These are phyloP conservation scores for Ostrea denselamellosa DNA, from an alignment of 1,140 invertebrate genomes.

Conservation along the genomic window DNA sequence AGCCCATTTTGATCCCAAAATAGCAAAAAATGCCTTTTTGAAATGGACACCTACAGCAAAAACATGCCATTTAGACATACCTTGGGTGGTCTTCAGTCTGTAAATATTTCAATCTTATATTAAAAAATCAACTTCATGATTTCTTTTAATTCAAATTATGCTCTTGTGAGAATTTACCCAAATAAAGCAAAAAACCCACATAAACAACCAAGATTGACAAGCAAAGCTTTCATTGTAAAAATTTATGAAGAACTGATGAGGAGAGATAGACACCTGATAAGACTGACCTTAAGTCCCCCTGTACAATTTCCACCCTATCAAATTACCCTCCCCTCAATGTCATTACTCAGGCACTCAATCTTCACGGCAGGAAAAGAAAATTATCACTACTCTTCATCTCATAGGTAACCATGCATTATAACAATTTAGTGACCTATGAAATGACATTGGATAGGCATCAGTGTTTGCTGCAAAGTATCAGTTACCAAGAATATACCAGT, in stretches of 20 bases:
- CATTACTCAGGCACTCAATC: not conserved
- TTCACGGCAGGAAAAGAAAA: not conserved
- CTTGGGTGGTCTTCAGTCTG: not conserved
- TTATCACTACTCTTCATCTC: conserved; percentile 13
- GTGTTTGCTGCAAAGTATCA: conserved; percentile 13
- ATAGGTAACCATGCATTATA: conserved; percentile 15
- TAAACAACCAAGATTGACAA: conserved; percentile 23
- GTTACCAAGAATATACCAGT: conserved; percentile 18
- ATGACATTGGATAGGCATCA: conserved; percentile 1
- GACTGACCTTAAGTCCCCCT: not conserved
- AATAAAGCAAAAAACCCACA: not conserved
- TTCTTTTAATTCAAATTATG: not conserved
- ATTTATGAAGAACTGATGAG: conserved; percentile 29
- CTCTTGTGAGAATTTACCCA: not conserved
- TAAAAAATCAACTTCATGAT: not conserved
- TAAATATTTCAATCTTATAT: not conserved
- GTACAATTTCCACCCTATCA: not conserved
- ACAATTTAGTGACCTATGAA: not conserved
- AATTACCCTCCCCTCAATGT: not conserved
- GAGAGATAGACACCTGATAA: conserved; percentile 26
- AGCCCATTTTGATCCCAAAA: too few relatives aligned
- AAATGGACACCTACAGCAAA: not conserved
- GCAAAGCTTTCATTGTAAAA: not conserved
- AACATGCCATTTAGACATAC: not conserved
- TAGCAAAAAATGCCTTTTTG: too few relatives aligned